Evolutionary conservation across 2,888 invertebrate species (phyloP), one percentile per base, ranked within the genome.

Genomic region (Hetaerina titia): DNA sequence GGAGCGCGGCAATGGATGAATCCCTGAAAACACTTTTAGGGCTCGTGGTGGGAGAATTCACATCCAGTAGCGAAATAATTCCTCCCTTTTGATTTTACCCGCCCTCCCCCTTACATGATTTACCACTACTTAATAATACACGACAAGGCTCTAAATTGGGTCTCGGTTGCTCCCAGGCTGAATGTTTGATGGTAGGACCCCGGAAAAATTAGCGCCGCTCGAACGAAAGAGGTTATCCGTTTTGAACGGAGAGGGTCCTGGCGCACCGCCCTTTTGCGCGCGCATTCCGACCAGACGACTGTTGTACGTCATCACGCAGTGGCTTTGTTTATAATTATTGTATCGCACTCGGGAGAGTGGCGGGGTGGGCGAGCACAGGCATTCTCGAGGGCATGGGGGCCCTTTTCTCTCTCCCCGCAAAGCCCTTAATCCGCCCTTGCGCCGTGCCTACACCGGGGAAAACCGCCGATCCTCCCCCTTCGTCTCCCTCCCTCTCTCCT

Each of bases 321-420:
- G 81, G 81, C 81, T 81, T 81, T 31, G 81, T 81, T 81, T 81
- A 81, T 81, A 25, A 81, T 81, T 81, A 81, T 81, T 81, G 11
- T 81, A 81, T 81, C n/a, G 81, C 22, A 25, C 25, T 22, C 7
- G 81, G 9, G 19, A 17, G n/a, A 11, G 81, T 4, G 13, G 0
- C n/a, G 25, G 31, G 81, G 25, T 9, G 81, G n/a, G 81, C 4
- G 81, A 31, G 25, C 31, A 31, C 15, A 81, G 31, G 81, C 31
- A 31, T 15, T 11, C n/a, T n/a, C 81, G 25, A 31, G 81, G 81
- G 81, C 31, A 31, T 13, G 81, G 22, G n/a, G 25, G 25, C 8
- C 81, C 31, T 31, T 31, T 31, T 22, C 81, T 81, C 25, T 81
- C 31, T 11, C 22, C 81, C 81, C 81, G n/a, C 81, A 81, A 81